Conservation (phyloP, 2,113 vertebrate genomes). For the Zapornia atra region DNA sequence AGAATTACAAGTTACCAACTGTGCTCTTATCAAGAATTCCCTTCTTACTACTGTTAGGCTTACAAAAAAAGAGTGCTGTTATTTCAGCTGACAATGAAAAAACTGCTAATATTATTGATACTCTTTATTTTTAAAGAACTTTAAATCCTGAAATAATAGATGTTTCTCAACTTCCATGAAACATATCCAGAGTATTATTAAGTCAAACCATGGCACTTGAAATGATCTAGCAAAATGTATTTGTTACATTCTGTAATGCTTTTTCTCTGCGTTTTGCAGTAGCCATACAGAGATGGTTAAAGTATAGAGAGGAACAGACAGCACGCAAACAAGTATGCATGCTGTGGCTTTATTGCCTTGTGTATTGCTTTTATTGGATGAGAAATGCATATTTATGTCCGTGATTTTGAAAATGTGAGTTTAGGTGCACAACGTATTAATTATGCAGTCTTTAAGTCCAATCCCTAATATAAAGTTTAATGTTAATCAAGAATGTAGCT, state of each 20-base stretch:
- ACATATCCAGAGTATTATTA: neutral
- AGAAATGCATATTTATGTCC: neutral
- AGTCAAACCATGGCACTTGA: neutral
- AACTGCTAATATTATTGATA: conserved; percentile 31
- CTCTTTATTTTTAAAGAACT: conserved; percentile 59
- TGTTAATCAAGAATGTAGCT: neutral
- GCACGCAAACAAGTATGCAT: neutral
- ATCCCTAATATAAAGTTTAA: neutral
- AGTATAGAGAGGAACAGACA: neutral
- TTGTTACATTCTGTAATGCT: neutral
- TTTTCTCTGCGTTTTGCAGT: neutral
- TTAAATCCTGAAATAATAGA: conserved; percentile 67
- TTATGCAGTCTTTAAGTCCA: neutral
- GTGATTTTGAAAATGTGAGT: neutral
- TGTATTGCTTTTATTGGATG: neutral
- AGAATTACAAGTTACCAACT: conserved; percentile 67
- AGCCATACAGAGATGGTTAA: neutral
- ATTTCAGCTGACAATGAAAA: conserved; percentile 62
- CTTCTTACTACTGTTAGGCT: neutral
- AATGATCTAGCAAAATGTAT: neutral
- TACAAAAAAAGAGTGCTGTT: conserved; percentile 3
- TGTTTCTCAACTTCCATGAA: conserved; percentile 48
- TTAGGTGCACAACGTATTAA: neutral
- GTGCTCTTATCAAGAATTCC: conserved; percentile 49
- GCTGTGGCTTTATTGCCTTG: neutral